Percentiles rank a stretch among this genome's conserved stretches.
phyloP scores from a whole-genome alignment of 2,113 vertebrate genomes.

The Amblyopsis rosae region DNA sequence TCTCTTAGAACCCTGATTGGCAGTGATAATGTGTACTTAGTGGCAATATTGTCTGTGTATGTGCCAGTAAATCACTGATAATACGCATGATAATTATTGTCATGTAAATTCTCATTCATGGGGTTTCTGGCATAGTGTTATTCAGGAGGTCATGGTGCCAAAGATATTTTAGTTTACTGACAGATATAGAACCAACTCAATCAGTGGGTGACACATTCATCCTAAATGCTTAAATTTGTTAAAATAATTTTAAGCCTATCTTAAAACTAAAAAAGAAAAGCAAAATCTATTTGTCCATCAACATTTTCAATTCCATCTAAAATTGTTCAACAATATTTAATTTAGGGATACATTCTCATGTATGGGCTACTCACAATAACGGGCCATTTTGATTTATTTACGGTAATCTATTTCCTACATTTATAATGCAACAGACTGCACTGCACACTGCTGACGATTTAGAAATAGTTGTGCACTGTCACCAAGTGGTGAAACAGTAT shows the following conservation, averaged over 20 bases:
- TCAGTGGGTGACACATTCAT: slow-evolving; percentile 47
- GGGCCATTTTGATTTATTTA: no score
- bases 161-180: slow-evolving; percentile 49
- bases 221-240: slow-evolving; percentile 24
- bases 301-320: not conserved
- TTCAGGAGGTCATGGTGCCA: slow-evolving; percentile 30
- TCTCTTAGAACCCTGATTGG: slow-evolving; percentile 7
- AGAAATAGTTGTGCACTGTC: no score
- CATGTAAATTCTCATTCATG: slow-evolving; percentile 57
- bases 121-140: slow-evolving; percentile 66
- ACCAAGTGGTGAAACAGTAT: no score
- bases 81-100: slow-evolving; percentile 47
- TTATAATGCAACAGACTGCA: no score
- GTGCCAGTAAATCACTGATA: slow-evolving; percentile 37
- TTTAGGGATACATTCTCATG: no score
- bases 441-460: no score
- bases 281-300: not conserved
- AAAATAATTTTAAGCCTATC: slow-evolving; percentile 35
- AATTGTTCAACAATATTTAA: no score
- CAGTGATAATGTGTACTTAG: not conserved
- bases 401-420: no score
- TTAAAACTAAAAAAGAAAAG: not conserved
- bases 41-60: not conserved
- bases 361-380: no score
- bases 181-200: slow-evolving; percentile 45